These are phyloP conservation scores for Cyphomyrmex costatus DNA, from an alignment of 1,140 invertebrate genomes.

Conservation along the genomic window DNA sequence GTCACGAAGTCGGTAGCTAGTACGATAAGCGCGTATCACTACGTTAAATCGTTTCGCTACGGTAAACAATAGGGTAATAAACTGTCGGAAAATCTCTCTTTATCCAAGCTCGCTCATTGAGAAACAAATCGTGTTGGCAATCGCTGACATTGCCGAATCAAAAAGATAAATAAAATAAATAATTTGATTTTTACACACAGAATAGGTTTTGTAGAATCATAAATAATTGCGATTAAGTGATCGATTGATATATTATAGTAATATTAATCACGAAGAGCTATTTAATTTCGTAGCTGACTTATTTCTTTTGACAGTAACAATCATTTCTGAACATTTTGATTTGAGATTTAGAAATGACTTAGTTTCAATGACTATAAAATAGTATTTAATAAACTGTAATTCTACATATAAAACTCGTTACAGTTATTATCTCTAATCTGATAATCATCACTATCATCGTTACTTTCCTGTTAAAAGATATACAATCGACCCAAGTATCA, in stretches of 20 bases:
- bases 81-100: constrained; percentile 41
- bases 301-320: neutral
- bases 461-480: too few species aligned
- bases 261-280: neutral
- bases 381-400: too few species aligned
- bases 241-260: neutral
- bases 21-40: constrained; percentile 39
- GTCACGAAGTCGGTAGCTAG: constrained; percentile 43
- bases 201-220: neutral
- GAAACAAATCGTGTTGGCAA: constrained; percentile 27
- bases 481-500: too few species aligned
- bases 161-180: neutral
- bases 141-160: constrained; percentile 28
- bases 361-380: too few species aligned
- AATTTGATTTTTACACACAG: neutral
- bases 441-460: too few species aligned
- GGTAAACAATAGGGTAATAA: constrained; percentile 56
- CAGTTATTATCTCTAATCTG: too few species aligned
- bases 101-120: neutral
- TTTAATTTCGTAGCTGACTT: neutral
- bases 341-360: neutral
- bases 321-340: neutral
- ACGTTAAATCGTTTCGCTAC: constrained; percentile 43
- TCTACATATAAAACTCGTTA: too few species aligned
- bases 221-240: constrained; percentile 13